Conservation (phyloP, 37 sponge, comb jelly and placozoan species). For the Spongilla lacustris region DNA sequence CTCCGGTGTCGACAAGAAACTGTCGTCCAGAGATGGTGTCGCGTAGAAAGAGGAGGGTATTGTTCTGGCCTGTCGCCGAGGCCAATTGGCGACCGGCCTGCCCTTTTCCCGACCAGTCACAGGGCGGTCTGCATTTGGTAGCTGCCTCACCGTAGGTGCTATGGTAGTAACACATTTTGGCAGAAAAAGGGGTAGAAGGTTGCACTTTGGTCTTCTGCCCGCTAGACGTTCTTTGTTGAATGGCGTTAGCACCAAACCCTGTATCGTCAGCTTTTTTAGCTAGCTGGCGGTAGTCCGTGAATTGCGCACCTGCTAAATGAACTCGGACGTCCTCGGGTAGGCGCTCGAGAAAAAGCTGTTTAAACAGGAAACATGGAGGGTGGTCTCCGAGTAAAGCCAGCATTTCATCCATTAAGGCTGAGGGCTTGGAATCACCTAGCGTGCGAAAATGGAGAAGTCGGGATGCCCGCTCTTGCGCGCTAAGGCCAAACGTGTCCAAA, state of each 20-base stretch:
- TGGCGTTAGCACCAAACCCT: neutral
- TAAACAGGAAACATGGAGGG: slow-evolving; percentile 20
- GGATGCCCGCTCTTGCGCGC: slow-evolving; percentile 18
- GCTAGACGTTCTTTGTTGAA: neutral
- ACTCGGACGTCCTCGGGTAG: slow-evolving; percentile 11
- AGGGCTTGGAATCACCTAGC: neutral
- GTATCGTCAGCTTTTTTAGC: slow-evolving; percentile 5
- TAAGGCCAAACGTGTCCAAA: slow-evolving; percentile 38
- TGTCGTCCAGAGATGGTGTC: slow-evolving; percentile 11
- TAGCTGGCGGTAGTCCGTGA: neutral
- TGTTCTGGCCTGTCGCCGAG: neutral
- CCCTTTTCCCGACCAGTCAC: slow-evolving; percentile 16
- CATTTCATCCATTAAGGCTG: slow-evolving; percentile 32
- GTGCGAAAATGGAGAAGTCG: neutral
- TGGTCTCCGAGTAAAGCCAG: slow-evolving; percentile 12
- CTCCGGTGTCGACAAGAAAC: slow-evolving; percentile 33
- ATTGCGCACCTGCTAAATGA: slow-evolving; percentile 1
- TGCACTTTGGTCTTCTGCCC: neutral
- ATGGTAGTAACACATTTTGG: slow-evolving; percentile 15
- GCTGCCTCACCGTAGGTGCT: slow-evolving; percentile 13
- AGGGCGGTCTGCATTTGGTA: slow-evolving; percentile 5
- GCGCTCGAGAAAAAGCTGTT: slow-evolving; percentile 33
- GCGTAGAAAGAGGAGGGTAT: slow-evolving; percentile 7
- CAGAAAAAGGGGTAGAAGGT: neutral
- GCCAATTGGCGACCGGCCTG: slow-evolving; percentile 22